Evolutionary conservation across 2,888 invertebrate genomes (phyloP), one percentile per base, ranked within the genome.

Genomic region (Acleris sparsana): DNA sequence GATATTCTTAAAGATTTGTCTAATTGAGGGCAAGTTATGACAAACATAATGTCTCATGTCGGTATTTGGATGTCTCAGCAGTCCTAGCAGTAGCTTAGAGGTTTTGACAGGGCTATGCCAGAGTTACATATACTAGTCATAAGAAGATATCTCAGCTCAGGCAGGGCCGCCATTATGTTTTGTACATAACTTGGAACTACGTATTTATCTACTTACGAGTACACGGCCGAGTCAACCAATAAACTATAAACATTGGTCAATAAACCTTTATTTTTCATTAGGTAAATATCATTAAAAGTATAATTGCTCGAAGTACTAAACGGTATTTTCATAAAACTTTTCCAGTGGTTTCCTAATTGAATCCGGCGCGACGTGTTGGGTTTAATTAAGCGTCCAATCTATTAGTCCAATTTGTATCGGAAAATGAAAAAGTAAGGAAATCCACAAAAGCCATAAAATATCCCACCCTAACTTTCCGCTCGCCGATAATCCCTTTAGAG

Each of bases 401-500:
- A 69, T 64, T 62, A 70, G 65, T 67, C 68, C 79, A 79, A 83
- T 82, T 80, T 62, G 62, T 66, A 66, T 62, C 75, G 77, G 73
- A 76, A 82, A 83, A 82, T 80, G 78, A 75, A 77, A 80, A 83
- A 82, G 85, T 85, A 81, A 82, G 83, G 82, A 86, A 84, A 81
- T 85, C 88, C 85, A 79, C 80, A 83, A 89, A 88, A 86, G 80
- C 85, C 80, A 86, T 88, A 87, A 87, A 88, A 84, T 84, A 85
- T 87, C 86, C 88, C 89, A 70, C 72, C 89, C 87, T 81, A 84
- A 86, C 84, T 81, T 84, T 83, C 85, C 84, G 87, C 84, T 88
- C 80, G 83, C 84, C 89, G 87, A 85, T 92, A 92, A 92, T 92
- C 90, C 89, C 88, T 88, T 92, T 92, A 91, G 87, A 84, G 92